These are phyloP conservation scores for Poeciliopsis prolifica DNA, from an alignment of 2,113 vertebrate species.

Conservation along the genomic window DNA sequence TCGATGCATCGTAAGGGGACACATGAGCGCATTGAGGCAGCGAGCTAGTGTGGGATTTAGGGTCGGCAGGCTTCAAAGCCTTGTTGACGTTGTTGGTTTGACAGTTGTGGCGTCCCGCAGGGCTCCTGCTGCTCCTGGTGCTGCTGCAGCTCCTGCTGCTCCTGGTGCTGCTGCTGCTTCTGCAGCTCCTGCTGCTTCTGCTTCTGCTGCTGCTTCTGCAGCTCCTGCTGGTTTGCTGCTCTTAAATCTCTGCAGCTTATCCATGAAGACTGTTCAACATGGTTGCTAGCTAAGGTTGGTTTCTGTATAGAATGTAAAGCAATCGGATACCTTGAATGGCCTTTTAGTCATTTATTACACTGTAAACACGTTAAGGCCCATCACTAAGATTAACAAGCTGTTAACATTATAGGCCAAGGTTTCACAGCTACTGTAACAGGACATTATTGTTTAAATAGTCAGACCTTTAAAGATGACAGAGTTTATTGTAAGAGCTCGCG, in stretches of 20 bases:
- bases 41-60: constrained; percentile 42
- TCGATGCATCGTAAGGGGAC: not conserved
- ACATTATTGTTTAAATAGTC: not conserved
- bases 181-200: not conserved
- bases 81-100: constrained; percentile 59
- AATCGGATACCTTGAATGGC: not conserved
- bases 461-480: not conserved
- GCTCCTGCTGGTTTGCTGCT: not conserved
- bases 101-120: constrained; percentile 45
- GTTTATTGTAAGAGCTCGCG: not conserved
- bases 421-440: not conserved
- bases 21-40: constrained; percentile 3
- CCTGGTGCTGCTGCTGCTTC: not conserved
- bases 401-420: not conserved
- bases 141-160: not conserved
- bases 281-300: not conserved
- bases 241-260: not conserved
- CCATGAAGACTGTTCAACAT: not conserved
- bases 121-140: constrained; percentile 4
- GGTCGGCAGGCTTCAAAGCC: constrained; percentile 17
- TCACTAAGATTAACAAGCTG: not conserved
- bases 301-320: not conserved
- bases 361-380: constrained; percentile 29
- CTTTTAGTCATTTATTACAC: not conserved
- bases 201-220: no score